Evolutionary conservation across 2,888 invertebrate genomes (phyloP).

Genomic region (Tridacna gigas): DNA sequence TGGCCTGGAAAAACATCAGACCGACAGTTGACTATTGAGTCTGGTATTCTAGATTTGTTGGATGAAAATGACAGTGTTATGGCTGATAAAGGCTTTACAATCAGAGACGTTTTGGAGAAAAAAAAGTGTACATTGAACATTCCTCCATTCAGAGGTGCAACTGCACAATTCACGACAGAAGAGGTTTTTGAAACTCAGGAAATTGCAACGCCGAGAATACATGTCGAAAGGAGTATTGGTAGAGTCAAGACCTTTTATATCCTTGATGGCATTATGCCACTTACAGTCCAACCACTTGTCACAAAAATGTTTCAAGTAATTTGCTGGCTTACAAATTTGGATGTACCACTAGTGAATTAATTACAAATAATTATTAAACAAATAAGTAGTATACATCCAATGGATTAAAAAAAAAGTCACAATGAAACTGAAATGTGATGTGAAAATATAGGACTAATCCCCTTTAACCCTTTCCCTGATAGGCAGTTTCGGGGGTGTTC

Average conservation of each 20-base stretch:
- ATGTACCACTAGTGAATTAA: not conserved
- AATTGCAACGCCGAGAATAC: constrained; percentile 34
- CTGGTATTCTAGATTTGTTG: constrained; percentile 51
- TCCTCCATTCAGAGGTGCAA: constrained; percentile 3
- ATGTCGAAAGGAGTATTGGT: constrained; percentile 30
- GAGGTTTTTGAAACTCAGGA: not conserved
- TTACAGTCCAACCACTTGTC: not conserved
- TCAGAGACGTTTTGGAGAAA: constrained; percentile 35
- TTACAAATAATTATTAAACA: too few species aligned
- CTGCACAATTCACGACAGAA: not conserved
- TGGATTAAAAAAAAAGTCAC: too few species aligned
- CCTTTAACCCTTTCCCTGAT: too few species aligned
- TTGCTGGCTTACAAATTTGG: not conserved
- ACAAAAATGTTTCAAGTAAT: not conserved
- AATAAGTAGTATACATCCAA: too few species aligned
- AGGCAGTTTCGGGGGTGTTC: too few species aligned
- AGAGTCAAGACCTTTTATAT: not conserved
- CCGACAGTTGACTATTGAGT: constrained; percentile 38
- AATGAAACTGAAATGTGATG: too few species aligned
- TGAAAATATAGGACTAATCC: too few species aligned
- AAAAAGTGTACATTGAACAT: not conserved
- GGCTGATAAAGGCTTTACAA: constrained; percentile 61
- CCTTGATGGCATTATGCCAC: not conserved
- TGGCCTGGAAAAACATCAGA: constrained; percentile 32
- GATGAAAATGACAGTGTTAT: constrained; percentile 61